Conservation (phyloP, 2,113 vertebrate species). For the Phoenicopterus ruber region DNA sequence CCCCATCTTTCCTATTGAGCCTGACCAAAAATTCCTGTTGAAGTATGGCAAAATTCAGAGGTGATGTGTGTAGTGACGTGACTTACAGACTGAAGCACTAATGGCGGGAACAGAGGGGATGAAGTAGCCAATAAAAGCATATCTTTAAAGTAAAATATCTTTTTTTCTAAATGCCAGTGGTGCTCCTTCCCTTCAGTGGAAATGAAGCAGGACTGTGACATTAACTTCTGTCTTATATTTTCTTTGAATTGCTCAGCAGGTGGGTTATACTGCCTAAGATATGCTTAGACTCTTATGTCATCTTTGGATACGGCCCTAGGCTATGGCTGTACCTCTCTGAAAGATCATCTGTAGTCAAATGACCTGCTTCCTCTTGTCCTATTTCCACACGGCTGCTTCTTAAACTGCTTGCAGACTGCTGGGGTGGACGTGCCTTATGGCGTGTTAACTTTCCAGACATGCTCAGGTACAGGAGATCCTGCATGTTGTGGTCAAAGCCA, state of each 20-base stretch:
- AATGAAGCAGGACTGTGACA: neutral
- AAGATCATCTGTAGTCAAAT: neutral
- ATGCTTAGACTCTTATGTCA: neutral
- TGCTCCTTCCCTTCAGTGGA: neutral
- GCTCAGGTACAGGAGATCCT: neutral
- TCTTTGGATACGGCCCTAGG: neutral
- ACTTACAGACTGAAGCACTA: neutral
- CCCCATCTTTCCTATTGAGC: too few relatives aligned
- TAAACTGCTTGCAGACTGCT: neutral
- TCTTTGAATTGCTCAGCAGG: neutral
- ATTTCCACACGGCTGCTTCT: neutral
- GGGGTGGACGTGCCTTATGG: neutral
- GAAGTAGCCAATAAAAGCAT: neutral
- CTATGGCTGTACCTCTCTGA: neutral
- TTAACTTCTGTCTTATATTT: neutral
- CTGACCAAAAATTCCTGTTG: neutral
- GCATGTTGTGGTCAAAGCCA: neutral
- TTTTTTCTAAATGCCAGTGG: neutral
- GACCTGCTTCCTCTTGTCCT: neutral
- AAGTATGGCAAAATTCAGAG: neutral
- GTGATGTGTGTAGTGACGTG: neutral
- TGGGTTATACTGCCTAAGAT: neutral
- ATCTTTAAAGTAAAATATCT: neutral
- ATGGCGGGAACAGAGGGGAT: neutral
- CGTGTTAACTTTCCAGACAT: neutral